phyloP scores from a whole-genome alignment of 1,140 invertebrate species.

The Lordiphosa mommai region DNA sequence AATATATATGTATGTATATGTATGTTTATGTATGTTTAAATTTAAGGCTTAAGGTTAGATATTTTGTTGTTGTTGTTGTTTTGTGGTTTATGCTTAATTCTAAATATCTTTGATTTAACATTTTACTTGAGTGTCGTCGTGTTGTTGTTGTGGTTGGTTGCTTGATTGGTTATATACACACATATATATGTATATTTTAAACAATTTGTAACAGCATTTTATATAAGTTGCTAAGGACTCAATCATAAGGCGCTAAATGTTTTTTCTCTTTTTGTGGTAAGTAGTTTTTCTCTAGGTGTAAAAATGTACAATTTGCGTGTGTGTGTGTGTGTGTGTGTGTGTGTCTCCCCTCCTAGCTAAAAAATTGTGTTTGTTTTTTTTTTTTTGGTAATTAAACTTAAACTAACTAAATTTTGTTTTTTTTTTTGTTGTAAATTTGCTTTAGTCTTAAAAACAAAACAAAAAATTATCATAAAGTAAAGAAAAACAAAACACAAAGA shows the following conservation, averaged over 20 bases:
- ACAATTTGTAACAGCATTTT: constrained; percentile 50
- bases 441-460: neutral
- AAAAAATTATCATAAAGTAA: constrained; percentile 27
- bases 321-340: constrained; percentile 19
- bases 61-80: no score
- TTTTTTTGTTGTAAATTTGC: neutral
- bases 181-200: constrained; percentile 25
- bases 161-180: neutral
- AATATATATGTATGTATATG: constrained; percentile 4
- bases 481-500: constrained; percentile 12
- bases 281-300: constrained; percentile 13
- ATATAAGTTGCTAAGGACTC: constrained; percentile 59
- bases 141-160: constrained; percentile 9
- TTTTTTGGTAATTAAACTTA: constrained; percentile 1
- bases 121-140: constrained; percentile 59
- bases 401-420: neutral
- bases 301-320: constrained; percentile 1
- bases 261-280: constrained; percentile 20
- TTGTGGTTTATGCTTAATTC: constrained; percentile 28
- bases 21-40: constrained; percentile 9
- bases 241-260: constrained; percentile 67
- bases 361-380: constrained; percentile 7
- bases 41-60: constrained; percentile 16
- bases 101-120: constrained; percentile 74
- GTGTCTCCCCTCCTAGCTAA: no score